phyloP scores from a whole-genome alignment of 2,888 invertebrate species.

The Lasioglossum leucozonium region DNA sequence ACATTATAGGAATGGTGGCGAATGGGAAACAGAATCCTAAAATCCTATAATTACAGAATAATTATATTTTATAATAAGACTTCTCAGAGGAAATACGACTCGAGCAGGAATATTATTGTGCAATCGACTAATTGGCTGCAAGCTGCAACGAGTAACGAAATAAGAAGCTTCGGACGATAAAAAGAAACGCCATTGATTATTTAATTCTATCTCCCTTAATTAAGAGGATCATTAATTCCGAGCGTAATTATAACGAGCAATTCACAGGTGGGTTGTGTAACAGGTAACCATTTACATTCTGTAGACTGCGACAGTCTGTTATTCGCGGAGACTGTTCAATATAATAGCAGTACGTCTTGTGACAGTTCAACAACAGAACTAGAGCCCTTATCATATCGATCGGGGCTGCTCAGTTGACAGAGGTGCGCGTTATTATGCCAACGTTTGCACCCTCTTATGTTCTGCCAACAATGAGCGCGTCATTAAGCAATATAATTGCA shows the following conservation, averaged over 20 bases:
- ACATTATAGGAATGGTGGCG: not conserved
- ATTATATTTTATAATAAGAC: not conserved
- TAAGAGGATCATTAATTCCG: not conserved
- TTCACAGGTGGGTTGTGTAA: not conserved
- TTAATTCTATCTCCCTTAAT: not conserved
- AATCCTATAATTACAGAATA: not conserved
- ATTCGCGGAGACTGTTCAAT: not conserved
- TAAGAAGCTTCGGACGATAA: not conserved
- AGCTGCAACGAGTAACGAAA: not conserved
- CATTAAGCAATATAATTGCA: not conserved
- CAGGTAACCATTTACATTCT: not conserved
- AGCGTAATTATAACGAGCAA: not conserved
- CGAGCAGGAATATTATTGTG: not conserved
- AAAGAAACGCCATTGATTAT: not conserved
- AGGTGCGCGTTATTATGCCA: slow-evolving; percentile 1
- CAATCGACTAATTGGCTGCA: not conserved
- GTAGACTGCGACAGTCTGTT: not conserved
- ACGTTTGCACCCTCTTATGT: not conserved
- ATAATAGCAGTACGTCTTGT: not conserved
- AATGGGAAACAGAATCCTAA: not conserved
- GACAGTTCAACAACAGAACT: not conserved
- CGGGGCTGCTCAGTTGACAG: slow-evolving; percentile 1
- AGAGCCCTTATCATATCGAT: slow-evolving; percentile 16
- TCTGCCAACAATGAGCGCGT: not conserved
- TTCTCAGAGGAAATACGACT: not conserved